These are phyloP conservation scores for Hyperoodon ampullatus DNA, from an alignment of 2,113 vertebrate species.

Conservation along the genomic window DNA sequence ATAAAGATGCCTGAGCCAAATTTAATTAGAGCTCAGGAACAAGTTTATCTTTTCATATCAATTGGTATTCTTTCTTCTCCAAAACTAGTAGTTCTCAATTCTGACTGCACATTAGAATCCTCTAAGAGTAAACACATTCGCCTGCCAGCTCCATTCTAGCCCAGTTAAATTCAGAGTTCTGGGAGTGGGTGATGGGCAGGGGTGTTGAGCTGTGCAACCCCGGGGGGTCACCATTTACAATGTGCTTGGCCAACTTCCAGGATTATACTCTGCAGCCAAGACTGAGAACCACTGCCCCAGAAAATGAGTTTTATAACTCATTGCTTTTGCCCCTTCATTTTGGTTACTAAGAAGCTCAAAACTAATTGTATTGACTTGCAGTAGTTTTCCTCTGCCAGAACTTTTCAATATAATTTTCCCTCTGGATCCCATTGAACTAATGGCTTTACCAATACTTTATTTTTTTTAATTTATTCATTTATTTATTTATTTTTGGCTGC, in stretches of 20 bases:
- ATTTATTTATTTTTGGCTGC: no score
- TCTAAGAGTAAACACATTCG: not conserved
- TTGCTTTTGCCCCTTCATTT: constrained; percentile 58
- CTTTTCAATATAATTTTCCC: constrained; percentile 45
- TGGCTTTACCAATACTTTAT: not conserved
- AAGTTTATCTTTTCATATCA: constrained; percentile 68
- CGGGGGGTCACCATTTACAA: constrained; percentile 9
- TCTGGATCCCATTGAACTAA: not conserved
- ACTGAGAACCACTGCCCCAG: constrained; percentile 57
- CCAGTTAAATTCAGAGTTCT: constrained; percentile 51
- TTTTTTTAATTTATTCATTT: no score
- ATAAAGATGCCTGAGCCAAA: constrained; percentile 41
- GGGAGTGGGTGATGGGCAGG: not conserved
- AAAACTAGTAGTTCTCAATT: constrained; percentile 44
- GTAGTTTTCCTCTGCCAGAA: constrained; percentile 45
- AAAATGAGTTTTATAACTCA: constrained; percentile 68
- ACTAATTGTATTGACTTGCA: constrained; percentile 40
- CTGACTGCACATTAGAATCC: constrained; percentile 12
- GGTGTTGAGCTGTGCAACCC: not conserved
- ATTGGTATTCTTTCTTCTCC: constrained; percentile 36
- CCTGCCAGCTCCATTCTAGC: not conserved
- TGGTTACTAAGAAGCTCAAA: constrained; percentile 66
- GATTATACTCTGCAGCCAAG: constrained; percentile 10
- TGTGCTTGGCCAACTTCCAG: not conserved
- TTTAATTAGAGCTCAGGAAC: constrained; percentile 54